Base-by-base conservation (phyloP, 2,888 invertebrate species). In the Andrena hattorfiana region DNA sequence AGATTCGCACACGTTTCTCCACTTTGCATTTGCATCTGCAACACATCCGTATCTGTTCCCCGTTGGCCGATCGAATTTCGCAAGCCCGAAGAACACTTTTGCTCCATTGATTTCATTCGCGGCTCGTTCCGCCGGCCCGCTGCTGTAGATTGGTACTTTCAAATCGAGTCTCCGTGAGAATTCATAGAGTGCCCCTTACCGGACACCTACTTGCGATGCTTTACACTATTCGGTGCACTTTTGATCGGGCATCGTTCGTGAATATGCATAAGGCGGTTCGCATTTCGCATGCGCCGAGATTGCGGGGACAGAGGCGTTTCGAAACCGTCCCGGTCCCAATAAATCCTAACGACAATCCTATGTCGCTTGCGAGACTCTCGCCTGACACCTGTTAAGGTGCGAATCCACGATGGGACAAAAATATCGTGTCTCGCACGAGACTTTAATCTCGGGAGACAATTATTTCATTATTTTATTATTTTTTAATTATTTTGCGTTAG, bases 151-250 rank as follows among this genome's bases (percentile, higher is more conserved):
- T 74, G 86, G 51, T 84, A 89, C 88, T 88, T 88, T 88, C 88
- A 77, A 88, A 89, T 89, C 81, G 77, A 69, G 71, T 72, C 72
- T 69, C 76, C 89, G 85, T 85, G 87, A 89, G 87, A 87, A 85
- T 87, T 87, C 83, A 80, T 62, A 77, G 83, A 85, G 81, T 83
- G 79, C 77, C 64, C 77, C 63, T 35, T 49, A 35, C 85, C 80
- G 81, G 87, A 84, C 85, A 85, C 77, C 76, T 70, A 66, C 54
- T 69, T 74, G 59, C 68, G 72, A 62, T 42, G 73, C 71, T 64
- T 79, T 75, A 69, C 76, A 48, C 28, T 62, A 64, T 62, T 68
- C 64, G 67, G 42, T 56, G 75, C 56, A 75, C 68, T 69, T 56
- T 80, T 68, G 60, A 68, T 63, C 72, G 54, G 42, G 23, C 49